phyloP scores from a whole-genome alignment of 1,140 invertebrate species.

The Drosophila asahinai region DNA sequence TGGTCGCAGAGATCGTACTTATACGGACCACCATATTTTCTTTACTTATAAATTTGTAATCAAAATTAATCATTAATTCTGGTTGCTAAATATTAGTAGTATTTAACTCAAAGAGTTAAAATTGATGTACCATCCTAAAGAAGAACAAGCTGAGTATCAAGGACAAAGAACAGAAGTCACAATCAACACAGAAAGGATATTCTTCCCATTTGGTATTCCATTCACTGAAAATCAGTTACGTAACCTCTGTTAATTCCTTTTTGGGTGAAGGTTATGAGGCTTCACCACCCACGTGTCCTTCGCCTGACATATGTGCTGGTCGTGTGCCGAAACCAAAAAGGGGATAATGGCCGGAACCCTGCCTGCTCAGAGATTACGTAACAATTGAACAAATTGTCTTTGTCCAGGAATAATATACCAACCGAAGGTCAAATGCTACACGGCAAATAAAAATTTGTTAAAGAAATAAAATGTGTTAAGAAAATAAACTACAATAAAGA shows the following conservation, averaged over 20 bases:
- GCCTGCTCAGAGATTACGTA: constrained; percentile 13
- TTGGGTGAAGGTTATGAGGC: constrained; percentile 11
- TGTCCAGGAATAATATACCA: background rate
- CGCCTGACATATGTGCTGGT: constrained; percentile 40
- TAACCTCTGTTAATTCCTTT: constrained; percentile 11
- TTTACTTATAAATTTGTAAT: too few species aligned
- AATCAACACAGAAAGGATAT: background rate
- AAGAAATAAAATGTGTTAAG: too few species aligned
- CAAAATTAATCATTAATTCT: too few species aligned
- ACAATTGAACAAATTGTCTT: constrained; percentile 5
- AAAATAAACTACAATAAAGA: too few species aligned
- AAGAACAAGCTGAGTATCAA: background rate
- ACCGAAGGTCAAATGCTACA: constrained; percentile 38
- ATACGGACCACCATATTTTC: background rate
- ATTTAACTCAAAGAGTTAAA: background rate
- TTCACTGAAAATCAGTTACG: constrained; percentile 4
- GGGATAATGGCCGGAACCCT: constrained; percentile 23
- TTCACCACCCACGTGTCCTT: constrained; percentile 11
- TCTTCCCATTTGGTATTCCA: background rate
- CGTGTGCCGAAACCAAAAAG: constrained; percentile 42
- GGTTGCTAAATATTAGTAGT: background rate
- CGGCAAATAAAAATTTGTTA: background rate
- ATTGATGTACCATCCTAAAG: background rate
- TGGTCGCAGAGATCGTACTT: background rate
- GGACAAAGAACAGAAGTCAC: background rate